A percentile compares a stretch with the other conserved stretches of the same genome.
These are phyloP conservation scores for Paedocypris sp. DNA, from an alignment of 2,113 vertebrate genomes.

Conservation along the genomic window DNA sequence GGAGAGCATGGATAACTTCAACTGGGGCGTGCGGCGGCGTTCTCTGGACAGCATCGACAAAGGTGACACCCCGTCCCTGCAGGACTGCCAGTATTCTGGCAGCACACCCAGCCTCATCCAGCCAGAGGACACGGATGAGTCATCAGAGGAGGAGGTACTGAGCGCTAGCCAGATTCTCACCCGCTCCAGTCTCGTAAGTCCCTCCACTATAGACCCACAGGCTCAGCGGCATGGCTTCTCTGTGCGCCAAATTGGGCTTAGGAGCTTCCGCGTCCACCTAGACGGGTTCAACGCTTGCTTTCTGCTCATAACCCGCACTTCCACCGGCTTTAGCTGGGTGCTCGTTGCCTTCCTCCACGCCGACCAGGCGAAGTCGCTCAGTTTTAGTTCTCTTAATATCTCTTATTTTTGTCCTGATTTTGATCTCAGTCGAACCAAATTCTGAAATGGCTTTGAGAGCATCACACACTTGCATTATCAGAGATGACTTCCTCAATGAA, in stretches of 20 bases:
- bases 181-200: constrained; percentile 79
- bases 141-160: constrained; percentile 94
- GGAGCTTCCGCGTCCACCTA: constrained; percentile 20
- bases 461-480: too few species aligned
- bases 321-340: constrained; percentile 27
- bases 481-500: too few species aligned
- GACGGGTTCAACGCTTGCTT: constrained; percentile 58
- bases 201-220: constrained; percentile 23
- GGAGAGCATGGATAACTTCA: constrained; percentile 98
- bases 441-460: too few species aligned
- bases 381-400: not conserved
- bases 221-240: constrained; percentile 53
- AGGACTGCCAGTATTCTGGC: constrained; percentile 86
- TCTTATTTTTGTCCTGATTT: too few species aligned
- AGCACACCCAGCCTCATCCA: constrained; percentile 95
- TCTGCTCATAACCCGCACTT: constrained; percentile 47
- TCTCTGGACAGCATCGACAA: constrained; percentile 98
- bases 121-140: constrained; percentile 96
- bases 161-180: constrained; percentile 93
- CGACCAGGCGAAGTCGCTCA: constrained; percentile 5
- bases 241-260: constrained; percentile 34
- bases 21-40: constrained; percentile 94
- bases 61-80: constrained; percentile 87
- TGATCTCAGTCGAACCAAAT: too few species aligned
- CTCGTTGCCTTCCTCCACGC: constrained; percentile 14